Evolutionary conservation across 2,113 vertebrate species (phyloP).

Genomic region (Apteryx owenii): DNA sequence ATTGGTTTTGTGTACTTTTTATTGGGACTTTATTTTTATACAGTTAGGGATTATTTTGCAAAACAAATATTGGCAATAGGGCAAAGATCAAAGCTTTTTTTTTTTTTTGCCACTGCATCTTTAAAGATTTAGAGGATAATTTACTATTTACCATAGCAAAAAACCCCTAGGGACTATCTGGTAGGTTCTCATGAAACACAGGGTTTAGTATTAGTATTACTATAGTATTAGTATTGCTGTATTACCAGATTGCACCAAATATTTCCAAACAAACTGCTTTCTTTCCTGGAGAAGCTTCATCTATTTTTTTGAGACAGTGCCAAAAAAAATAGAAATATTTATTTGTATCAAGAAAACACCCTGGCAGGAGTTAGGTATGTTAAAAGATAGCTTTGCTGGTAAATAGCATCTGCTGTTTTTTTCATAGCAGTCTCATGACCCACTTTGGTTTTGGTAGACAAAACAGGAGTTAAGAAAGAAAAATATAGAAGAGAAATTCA

Average conservation of each 20-base stretch:
- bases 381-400: not conserved
- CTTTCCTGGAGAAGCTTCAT: constrained; percentile 21
- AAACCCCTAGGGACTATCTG: constrained; percentile 11
- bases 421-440: constrained; percentile 30
- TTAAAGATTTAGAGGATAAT: not conserved
- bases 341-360: constrained; percentile 15
- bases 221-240: not conserved
- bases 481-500: constrained; percentile 8
- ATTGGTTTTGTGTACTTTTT: not conserved
- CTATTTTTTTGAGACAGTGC: not conserved
- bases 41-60: not conserved
- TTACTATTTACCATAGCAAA: constrained; percentile 18
- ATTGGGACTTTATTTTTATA: not conserved
- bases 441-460: not conserved
- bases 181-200: constrained; percentile 1
- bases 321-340: not conserved
- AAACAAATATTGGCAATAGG: not conserved
- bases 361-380: not conserved
- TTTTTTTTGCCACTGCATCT: not conserved
- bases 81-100: not conserved
- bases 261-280: constrained; percentile 10
- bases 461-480: constrained; percentile 28
- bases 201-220: constrained; percentile 12
- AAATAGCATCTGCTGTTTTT: constrained; percentile 33
- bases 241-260: constrained; percentile 36